These are phyloP conservation scores for Volucella zonaria DNA, from an alignment of 2,888 invertebrate species.

Conservation along the genomic window DNA sequence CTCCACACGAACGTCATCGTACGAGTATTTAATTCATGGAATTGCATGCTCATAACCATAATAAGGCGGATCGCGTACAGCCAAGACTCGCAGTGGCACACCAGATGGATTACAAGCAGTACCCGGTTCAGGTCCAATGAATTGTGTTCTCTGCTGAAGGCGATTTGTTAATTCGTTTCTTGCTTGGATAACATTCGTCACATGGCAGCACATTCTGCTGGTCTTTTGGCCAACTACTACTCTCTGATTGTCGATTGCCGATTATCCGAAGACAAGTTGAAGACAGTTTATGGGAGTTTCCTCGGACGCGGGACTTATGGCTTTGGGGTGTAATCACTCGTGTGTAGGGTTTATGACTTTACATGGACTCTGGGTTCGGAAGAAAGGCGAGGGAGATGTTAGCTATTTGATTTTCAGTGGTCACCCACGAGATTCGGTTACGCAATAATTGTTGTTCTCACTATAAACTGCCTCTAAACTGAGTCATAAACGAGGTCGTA, in stretches of 20 bases:
- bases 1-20: constrained; percentile 17
- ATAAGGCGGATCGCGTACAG: constrained; percentile 47
- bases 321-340: constrained; percentile 28
- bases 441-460: constrained; percentile 16
- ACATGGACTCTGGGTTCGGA: neutral
- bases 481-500: too few relatives aligned
- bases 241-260: constrained; percentile 53
- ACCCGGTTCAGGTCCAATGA: constrained; percentile 25
- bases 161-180: constrained; percentile 71
- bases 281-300: constrained; percentile 55
- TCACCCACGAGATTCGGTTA: constrained; percentile 17
- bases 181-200: constrained; percentile 73
- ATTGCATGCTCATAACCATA: constrained; percentile 68
- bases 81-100: constrained; percentile 10
- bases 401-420: constrained; percentile 30
- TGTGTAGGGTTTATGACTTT: constrained; percentile 28
- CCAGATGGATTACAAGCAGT: constrained; percentile 37
- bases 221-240: too few relatives aligned
- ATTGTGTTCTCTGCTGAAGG: constrained; percentile 54
- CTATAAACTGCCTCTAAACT: too few relatives aligned
- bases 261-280: constrained; percentile 38
- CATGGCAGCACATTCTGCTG: constrained; percentile 36
- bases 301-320: neutral
- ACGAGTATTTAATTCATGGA: constrained; percentile 68
- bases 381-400: constrained; percentile 12